These are phyloP conservation scores for Ophthalmolycus amberensis DNA, from an alignment of 2,113 vertebrate species.

Conservation along the genomic window DNA sequence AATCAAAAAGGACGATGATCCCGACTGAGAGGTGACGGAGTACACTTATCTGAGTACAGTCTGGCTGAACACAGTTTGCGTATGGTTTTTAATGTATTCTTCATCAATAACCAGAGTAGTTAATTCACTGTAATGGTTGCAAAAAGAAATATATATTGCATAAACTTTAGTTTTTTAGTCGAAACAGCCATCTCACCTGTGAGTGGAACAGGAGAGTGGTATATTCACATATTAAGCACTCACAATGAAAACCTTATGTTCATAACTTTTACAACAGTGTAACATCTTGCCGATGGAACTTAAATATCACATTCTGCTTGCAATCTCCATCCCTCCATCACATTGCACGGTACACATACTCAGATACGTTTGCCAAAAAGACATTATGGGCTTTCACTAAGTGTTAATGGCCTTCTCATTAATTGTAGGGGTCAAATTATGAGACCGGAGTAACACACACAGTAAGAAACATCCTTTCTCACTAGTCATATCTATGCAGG, in stretches of 20 bases:
- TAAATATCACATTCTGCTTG: background rate
- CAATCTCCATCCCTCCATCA: background rate
- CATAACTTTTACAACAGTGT: background rate
- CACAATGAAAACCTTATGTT: background rate
- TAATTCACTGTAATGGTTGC: background rate
- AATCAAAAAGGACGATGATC: background rate
- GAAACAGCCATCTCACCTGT: conserved; percentile 7
- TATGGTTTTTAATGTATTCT: background rate
- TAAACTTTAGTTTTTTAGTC: background rate
- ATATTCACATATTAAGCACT: background rate
- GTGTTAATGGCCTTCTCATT: background rate
- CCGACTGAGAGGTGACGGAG: background rate
- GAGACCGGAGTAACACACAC: background rate
- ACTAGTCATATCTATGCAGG: background rate
- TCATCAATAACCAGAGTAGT: background rate
- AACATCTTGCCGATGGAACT: background rate
- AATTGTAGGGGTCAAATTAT: background rate
- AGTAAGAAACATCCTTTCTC: background rate
- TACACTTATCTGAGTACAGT: background rate
- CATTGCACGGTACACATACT: background rate
- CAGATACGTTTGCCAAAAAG: background rate
- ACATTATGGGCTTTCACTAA: background rate
- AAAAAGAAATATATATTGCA: background rate
- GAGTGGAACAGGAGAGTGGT: background rate
- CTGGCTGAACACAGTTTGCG: background rate